Percentiles rank a stretch among this genome's conserved stretches.
Evolutionary conservation across 2,113 vertebrate genomes (phyloP).

Genomic region (Manacus vitellinus): DNA sequence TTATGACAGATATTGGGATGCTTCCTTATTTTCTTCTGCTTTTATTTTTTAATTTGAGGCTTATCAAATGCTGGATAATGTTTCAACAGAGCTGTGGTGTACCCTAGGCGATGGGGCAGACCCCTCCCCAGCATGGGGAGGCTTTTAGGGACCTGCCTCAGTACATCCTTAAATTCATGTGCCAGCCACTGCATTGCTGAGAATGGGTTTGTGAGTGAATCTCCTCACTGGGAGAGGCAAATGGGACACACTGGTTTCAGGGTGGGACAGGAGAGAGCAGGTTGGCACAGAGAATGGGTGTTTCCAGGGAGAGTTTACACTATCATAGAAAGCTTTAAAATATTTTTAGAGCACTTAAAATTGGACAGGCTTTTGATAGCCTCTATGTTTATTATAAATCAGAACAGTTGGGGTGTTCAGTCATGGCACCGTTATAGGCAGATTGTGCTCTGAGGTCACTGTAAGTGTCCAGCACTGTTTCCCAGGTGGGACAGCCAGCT

Average conservation of each 20-base stretch:
- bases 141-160: background rate
- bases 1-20: background rate
- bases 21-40: background rate
- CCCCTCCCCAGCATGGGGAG: background rate
- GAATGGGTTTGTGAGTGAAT: background rate
- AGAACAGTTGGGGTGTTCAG: background rate
- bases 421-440: background rate
- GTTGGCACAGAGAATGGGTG: background rate
- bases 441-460: background rate
- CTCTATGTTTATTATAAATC: background rate
- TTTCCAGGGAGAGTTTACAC: background rate
- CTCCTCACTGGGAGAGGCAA: background rate
- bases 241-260: background rate
- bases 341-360: background rate
- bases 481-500: background rate
- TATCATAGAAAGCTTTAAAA: background rate
- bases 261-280: background rate
- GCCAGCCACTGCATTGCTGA: background rate
- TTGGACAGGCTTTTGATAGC: background rate
- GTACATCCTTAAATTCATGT: background rate
- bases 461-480: background rate
- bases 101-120: background rate
- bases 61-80: background rate
- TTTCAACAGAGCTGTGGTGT: background rate
- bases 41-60: background rate